Percentiles rank a stretch among this genome's conserved stretches.
phyloP scores from a whole-genome alignment of 2,113 vertebrate genomes.

The Uropsilus gracilis region DNA sequence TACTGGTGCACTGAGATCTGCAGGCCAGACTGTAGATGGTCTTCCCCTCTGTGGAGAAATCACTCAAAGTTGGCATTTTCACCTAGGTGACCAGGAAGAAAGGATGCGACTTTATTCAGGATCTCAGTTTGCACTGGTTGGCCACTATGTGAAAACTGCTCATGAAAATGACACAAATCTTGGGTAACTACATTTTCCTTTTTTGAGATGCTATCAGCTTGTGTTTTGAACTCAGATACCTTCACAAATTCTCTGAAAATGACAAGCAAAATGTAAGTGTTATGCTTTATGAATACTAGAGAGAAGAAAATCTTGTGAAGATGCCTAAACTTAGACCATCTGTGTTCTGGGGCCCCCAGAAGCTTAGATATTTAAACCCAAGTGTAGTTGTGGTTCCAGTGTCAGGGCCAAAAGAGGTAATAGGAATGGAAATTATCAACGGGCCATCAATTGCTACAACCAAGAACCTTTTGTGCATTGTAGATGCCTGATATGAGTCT shows the following conservation, averaged over 20 bases:
- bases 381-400: neutral
- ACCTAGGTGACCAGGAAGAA: neutral
- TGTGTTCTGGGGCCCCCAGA: neutral
- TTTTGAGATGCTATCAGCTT: neutral
- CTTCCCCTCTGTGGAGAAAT: no score
- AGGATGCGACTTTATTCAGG: neutral
- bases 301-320: neutral
- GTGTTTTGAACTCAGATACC: neutral
- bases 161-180: neutral
- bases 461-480: neutral
- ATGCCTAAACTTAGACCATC: neutral
- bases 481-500: neutral
- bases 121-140: neutral
- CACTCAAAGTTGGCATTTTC: neutral
- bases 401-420: neutral
- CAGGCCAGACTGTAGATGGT: no score
- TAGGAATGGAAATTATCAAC: neutral
- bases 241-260: neutral
- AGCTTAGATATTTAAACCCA: neutral
- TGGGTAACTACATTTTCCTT: neutral
- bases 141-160: neutral
- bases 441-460: neutral
- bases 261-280: neutral
- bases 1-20: neutral
- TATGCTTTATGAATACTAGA: neutral